Evolutionary conservation across 2,888 invertebrate genomes (phyloP), one percentile per base, ranked within the genome.

Genomic region (Drosophila mimetica): DNA sequence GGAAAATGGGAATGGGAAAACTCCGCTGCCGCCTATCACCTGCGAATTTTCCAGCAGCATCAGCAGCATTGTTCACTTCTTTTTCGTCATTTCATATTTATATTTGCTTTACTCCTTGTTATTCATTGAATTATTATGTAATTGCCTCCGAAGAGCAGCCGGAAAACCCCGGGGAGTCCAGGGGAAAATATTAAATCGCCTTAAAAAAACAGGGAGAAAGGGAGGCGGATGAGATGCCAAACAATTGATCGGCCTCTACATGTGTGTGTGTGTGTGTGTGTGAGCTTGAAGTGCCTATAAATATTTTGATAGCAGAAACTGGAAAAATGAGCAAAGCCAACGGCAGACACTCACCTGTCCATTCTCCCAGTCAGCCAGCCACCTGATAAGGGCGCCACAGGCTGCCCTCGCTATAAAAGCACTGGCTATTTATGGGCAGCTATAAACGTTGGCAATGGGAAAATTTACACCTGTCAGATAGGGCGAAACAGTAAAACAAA

Each of bases 61-160:
- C 50, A 25, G 13, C 37, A 22, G 30, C 37, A 44, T 44, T 25
- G 22, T 58, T 52, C 50, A 48, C 58, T 61, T 54, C 34, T 52
- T 52, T 2, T 36, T 42, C 42, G 32, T 50, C 71, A 64, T 65
- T 28, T 51, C 37, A 70, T 46, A 48, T 50, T 63, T 71, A 39
- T 72, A 37, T 50, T 54, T 41, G 46, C 44, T 54, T 74, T 36
- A 48, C 54, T 66, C 73, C 71, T 77, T 86, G 78, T 71, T 84
- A 75, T 81, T 81, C 81, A 81, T 77, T 74, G 71, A 86, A 84
- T 81, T 65, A 85, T 76, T 74, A 72, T 73, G 76, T 81, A 81
- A 81, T 84, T 81, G 72, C 57, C 57, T 48, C 58, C 46, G 39
- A 37, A 71, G 73, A 11, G 77, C 71, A 54, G 67, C 63, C 42